These are phyloP conservation scores for Lasius fuliginosus DNA, from an alignment of 2,888 invertebrate species.

Conservation along the genomic window DNA sequence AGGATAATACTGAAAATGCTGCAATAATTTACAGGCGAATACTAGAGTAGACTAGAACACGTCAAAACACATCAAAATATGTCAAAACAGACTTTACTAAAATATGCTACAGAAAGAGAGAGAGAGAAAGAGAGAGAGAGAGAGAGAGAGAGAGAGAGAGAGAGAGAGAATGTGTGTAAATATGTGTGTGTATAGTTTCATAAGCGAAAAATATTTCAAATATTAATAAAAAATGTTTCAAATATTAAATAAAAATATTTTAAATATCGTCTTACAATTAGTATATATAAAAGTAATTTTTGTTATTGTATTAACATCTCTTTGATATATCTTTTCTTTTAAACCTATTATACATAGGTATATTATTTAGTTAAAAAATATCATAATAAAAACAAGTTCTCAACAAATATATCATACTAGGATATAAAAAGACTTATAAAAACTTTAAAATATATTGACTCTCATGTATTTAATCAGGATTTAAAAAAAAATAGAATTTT, in stretches of 20 bases:
- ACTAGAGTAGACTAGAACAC: neutral
- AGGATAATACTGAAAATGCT: constrained; percentile 26
- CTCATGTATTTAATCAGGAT: neutral
- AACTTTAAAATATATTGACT: no score
- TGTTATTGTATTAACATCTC: neutral
- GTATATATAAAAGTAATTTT: neutral
- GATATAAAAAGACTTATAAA: no score
- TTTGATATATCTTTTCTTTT: neutral
- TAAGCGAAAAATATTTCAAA: neutral
- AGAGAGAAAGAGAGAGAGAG: no score
- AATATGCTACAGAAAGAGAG: neutral
- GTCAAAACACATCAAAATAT: neutral
- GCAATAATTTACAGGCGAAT: constrained; percentile 20
- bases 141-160: no score
- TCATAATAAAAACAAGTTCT: neutral
- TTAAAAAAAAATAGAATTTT: neutral
- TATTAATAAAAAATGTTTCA: neutral
- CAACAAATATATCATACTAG: neutral
- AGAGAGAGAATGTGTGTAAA: no score
- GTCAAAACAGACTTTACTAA: constrained; percentile 1
- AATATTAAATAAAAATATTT: neutral
- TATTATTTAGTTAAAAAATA: neutral
- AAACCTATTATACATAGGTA: neutral
- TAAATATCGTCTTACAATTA: neutral
- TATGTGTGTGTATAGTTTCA: neutral